A percentile compares a stretch with the other conserved stretches of the same genome.
Conservation (phyloP, 2,797 vertebrate genomes). For the Nyctalus aviator region DNA sequence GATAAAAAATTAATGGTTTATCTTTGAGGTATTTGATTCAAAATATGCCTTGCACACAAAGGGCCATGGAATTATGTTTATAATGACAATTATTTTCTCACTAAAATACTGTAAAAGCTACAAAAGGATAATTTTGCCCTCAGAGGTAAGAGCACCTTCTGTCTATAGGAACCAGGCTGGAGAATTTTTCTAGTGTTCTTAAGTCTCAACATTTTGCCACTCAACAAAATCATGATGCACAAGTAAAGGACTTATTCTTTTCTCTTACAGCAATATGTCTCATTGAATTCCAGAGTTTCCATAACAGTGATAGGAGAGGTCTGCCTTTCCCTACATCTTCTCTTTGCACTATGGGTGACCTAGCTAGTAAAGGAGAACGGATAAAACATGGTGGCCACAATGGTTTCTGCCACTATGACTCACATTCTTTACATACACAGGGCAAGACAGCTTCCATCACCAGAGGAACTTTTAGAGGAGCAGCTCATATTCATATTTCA, state of each 20-base stretch:
- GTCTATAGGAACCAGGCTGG: neutral
- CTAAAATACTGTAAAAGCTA: constrained; percentile 39
- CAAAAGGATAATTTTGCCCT: constrained; percentile 54
- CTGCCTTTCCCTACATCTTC: neutral
- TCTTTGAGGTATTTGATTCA: constrained; percentile 76
- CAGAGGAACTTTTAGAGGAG: neutral
- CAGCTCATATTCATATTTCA: neutral
- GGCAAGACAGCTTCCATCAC: neutral
- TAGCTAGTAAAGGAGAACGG: neutral
- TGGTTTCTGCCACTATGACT: neutral
- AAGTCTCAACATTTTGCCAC: constrained; percentile 1
- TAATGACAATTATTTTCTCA: constrained; percentile 63
- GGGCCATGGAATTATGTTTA: constrained; percentile 35
- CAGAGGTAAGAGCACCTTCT: constrained; percentile 36
- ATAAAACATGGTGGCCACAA: neutral
- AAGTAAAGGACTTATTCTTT: neutral
- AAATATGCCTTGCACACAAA: constrained; percentile 62
- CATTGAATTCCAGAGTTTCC: constrained; percentile 10
- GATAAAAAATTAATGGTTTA: constrained; percentile 47
- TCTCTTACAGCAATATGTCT: neutral
- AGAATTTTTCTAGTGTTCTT: constrained; percentile 29
- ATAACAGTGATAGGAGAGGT: neutral
- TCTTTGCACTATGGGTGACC: neutral
- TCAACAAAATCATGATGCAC: constrained; percentile 23
- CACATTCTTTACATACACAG: neutral